Percentiles rank a stretch among this genome's conserved stretches.
These are phyloP conservation scores for Acridotheres tristis DNA, from an alignment of 2,797 vertebrate species.

Conservation along the genomic window DNA sequence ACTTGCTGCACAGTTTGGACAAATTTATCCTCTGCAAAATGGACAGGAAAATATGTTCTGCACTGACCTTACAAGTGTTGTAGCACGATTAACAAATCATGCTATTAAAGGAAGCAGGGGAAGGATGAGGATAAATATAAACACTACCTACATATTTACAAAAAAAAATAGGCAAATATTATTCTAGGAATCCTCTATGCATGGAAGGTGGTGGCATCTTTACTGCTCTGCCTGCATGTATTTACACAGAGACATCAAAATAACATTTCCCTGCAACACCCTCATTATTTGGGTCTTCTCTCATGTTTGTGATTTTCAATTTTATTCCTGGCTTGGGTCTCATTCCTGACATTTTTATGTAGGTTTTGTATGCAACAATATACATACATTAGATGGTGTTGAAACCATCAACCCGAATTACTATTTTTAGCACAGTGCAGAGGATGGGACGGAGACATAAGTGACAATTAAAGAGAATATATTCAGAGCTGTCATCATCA, in stretches of 20 bases:
- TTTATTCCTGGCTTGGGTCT: constrained; percentile 42
- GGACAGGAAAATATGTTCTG: constrained; percentile 41
- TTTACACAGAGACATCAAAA: constrained; percentile 32
- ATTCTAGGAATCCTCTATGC: not conserved
- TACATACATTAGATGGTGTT: constrained; percentile 46
- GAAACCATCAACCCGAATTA: constrained; percentile 40
- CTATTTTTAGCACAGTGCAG: constrained; percentile 54
- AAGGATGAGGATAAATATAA: constrained; percentile 30
- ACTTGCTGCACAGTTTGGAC: constrained; percentile 40
- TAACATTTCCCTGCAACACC: constrained; percentile 6
- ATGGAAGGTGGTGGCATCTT: not conserved
- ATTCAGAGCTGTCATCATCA: constrained; percentile 51
- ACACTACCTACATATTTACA: not conserved
- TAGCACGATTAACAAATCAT: not conserved
- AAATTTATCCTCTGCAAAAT: constrained; percentile 32
- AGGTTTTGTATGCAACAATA: constrained; percentile 22
- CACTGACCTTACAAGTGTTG: constrained; percentile 41
- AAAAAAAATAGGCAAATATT: not conserved
- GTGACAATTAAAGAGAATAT: constrained; percentile 65
- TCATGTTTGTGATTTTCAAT: constrained; percentile 38
- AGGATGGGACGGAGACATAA: constrained; percentile 54
- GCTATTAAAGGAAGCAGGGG: not conserved
- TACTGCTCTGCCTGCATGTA: not conserved
- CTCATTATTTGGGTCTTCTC: constrained; percentile 54
- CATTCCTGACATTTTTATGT: constrained; percentile 47